Base-by-base conservation (phyloP, 2,888 invertebrate genomes). In the Rosalia funebris region DNA sequence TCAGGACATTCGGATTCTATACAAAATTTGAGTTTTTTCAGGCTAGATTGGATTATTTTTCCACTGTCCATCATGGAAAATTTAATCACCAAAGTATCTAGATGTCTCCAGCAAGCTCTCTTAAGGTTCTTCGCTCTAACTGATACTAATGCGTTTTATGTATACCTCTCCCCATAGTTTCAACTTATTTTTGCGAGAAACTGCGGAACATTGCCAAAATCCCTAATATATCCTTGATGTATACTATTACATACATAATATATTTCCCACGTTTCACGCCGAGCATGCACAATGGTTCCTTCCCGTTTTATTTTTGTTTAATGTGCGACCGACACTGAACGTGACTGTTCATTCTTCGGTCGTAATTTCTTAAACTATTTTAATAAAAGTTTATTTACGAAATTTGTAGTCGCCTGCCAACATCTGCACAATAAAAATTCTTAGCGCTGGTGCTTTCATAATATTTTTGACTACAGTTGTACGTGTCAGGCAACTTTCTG, bases 311-410 rank as follows among this genome's bases (percentile, higher is more conserved):
- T 34, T 34, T 34, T n/a, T n/a, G 34, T 11, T 34, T n/a, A 34
- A 34, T n/a, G 2, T 34, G 9, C 34, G 7, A 34, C 34, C 34
- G 2, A 34, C 25, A n/a, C 34, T 11, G 34, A n/a, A 34, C 34
- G 34, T 34, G 34, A 34, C 34, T 34, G 34, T n/a, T 34, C 34
- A 34, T 34, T 11, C 34, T 34, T 34, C 11, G 11, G 34, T 34
- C 34, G 34, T 34, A 34, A 34, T 34, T 34, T 11, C 34, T 34
- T 34, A 34, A 34, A 34, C 34, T 34, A 34, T 34, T 34, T 34
- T 34, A 34, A 34, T 34, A 34, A 34, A 34, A 2, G 34, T 34
- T 34, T 10, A 34, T 34, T 5, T 34, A 34, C 34, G 34, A 11
- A 34, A 34, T 11, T 7, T 34, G 34, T 34, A 34, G 10, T n/a